phyloP scores from a whole-genome alignment of 2,113 vertebrate species.

The Megaceryle torquata region DNA sequence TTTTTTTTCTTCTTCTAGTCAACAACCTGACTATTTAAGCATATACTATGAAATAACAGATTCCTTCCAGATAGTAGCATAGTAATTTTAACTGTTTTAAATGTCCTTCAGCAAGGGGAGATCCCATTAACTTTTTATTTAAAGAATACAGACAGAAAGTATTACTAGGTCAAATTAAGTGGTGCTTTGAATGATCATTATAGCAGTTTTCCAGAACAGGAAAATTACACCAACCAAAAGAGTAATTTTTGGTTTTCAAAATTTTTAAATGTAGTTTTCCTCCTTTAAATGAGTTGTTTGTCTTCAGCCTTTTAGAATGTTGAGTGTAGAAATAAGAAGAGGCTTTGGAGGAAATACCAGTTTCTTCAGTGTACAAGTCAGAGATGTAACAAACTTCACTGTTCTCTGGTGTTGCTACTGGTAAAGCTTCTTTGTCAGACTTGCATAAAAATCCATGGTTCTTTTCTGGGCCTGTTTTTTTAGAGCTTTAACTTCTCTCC shows the following conservation, averaged over 20 bases:
- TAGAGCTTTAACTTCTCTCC: background rate
- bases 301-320: background rate
- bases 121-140: background rate
- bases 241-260: background rate
- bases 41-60: background rate
- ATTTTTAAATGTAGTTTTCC: background rate
- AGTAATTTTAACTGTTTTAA: background rate
- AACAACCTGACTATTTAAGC: background rate
- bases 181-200: background rate
- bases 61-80: background rate
- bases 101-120: background rate
- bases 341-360: background rate
- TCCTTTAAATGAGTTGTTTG: background rate
- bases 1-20: background rate
- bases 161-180: background rate
- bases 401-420: background rate
- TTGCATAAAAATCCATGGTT: background rate
- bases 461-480: background rate
- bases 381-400: rapidly evolving
- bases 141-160: background rate
- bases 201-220: background rate
- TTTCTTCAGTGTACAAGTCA: background rate
- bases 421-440: background rate
- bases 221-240: background rate
- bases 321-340: background rate